Evolutionary conservation across 2,888 invertebrate species (phyloP).

Genomic region (Glaucopsyche alexis): DNA sequence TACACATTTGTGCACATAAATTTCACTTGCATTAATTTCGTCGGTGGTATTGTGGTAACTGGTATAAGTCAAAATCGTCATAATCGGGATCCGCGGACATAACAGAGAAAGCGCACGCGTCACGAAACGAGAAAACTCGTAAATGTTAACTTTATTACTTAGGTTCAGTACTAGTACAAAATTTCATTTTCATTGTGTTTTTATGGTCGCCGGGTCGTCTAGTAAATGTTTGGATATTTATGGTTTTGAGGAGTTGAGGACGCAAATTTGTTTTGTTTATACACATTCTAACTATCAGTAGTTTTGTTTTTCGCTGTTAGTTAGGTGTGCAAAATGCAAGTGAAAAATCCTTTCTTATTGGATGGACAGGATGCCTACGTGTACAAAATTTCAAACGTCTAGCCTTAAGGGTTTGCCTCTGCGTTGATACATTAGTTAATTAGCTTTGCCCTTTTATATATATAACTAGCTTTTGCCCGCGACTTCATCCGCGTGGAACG

Average conservation of each 20-base stretch:
- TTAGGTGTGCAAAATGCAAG: background rate
- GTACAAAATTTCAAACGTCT: too few species aligned
- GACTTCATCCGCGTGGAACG: too few species aligned
- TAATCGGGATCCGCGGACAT: conserved; percentile 32
- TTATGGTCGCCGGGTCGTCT: background rate
- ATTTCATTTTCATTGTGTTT: conserved; percentile 19
- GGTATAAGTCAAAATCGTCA: conserved; percentile 30
- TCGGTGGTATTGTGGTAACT: background rate
- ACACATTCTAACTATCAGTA: background rate
- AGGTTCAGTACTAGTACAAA: conserved; percentile 7
- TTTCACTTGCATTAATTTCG: conserved; percentile 31
- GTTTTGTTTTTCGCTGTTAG: background rate
- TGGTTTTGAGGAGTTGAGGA: background rate
- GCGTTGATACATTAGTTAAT: too few species aligned
- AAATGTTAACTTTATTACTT: conserved; percentile 43
- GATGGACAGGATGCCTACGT: too few species aligned
- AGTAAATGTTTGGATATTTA: background rate
- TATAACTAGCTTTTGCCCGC: too few species aligned
- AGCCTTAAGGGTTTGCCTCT: too few species aligned
- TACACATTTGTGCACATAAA: conserved; percentile 12
- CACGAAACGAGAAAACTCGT: conserved; percentile 51
- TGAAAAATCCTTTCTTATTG: too few species aligned
- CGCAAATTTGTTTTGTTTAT: background rate
- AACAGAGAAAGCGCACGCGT: conserved; percentile 51
- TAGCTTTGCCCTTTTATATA: too few species aligned